Conservation (phyloP, 2,888 invertebrate species). For the Balanococcus diminutus region DNA sequence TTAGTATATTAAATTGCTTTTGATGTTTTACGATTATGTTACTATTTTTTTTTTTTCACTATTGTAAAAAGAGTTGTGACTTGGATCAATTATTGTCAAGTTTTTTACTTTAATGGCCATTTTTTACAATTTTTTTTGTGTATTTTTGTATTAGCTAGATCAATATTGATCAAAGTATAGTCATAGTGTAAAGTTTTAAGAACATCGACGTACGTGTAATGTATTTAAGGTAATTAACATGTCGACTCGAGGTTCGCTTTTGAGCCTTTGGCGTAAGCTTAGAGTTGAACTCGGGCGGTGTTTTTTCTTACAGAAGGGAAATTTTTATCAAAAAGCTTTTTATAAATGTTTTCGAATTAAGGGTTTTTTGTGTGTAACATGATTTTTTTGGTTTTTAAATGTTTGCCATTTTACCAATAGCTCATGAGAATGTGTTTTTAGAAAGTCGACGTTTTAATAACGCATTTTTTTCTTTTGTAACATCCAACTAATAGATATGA, state of each 20-base stretch:
- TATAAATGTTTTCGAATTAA: slow-evolving; percentile 12
- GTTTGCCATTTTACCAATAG: slow-evolving; percentile 17
- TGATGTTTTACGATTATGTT: slow-evolving; percentile 18
- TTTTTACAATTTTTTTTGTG: slow-evolving; percentile 29
- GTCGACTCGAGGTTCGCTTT: background rate
- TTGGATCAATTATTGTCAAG: slow-evolving; percentile 32
- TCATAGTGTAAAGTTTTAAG: slow-evolving; percentile 35
- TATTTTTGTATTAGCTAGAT: slow-evolving; percentile 34
- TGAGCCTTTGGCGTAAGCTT: background rate
- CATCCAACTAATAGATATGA: slow-evolving; percentile 22
- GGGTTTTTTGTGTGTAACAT: slow-evolving; percentile 22
- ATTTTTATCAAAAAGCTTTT: slow-evolving; percentile 10
- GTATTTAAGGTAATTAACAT: slow-evolving; percentile 23
- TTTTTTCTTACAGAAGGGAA: background rate
- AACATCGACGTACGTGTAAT: slow-evolving; percentile 3
- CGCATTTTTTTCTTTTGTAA: slow-evolving; percentile 48
- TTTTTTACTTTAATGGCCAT: slow-evolving; percentile 40
- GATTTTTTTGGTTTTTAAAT: background rate
- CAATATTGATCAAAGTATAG: slow-evolving; percentile 35
- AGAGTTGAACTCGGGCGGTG: background rate
- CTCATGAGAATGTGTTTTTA: background rate
- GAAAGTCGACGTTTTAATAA: slow-evolving; percentile 21
- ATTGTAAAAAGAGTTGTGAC: slow-evolving; percentile 39
- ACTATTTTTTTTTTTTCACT: background rate
- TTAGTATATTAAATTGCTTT: slow-evolving; percentile 9